Percentiles rank a stretch among this genome's conserved stretches.
These are phyloP conservation scores for Gadopsis marmoratus DNA, from an alignment of 2,797 vertebrate genomes.

Conservation along the genomic window DNA sequence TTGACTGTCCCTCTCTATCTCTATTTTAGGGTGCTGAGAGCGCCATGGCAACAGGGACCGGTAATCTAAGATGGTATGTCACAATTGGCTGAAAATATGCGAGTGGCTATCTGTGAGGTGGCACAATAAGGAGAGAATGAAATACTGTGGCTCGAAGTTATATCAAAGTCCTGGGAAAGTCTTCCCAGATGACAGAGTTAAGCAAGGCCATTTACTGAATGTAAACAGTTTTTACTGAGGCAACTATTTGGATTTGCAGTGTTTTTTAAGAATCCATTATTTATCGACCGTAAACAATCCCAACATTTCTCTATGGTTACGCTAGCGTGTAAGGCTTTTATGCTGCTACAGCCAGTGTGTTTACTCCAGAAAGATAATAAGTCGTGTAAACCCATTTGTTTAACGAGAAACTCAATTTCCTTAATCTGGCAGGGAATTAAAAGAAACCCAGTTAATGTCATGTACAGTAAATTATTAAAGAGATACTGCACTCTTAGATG, in stretches of 20 bases:
- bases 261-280: background rate
- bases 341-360: background rate
- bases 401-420: background rate
- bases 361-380: background rate
- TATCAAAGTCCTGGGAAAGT: background rate
- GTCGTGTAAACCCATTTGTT: background rate
- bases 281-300: background rate
- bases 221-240: conserved; percentile 7
- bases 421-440: background rate
- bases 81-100: conserved; percentile 63
- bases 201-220: background rate
- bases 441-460: background rate
- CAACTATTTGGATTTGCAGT: background rate
- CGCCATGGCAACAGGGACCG: conserved; percentile 61
- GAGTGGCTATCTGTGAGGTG: conserved; percentile 15
- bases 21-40: conserved; percentile 80
- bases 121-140: background rate
- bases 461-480: background rate
- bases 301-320: background rate
- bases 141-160: background rate
- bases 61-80: conserved; percentile 69
- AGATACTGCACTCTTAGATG: no score
- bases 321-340: no score
- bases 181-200: background rate
- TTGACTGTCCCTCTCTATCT: conserved; percentile 68